phyloP scores from a whole-genome alignment of 2,797 vertebrate genomes.

The Tangara arthus region DNA sequence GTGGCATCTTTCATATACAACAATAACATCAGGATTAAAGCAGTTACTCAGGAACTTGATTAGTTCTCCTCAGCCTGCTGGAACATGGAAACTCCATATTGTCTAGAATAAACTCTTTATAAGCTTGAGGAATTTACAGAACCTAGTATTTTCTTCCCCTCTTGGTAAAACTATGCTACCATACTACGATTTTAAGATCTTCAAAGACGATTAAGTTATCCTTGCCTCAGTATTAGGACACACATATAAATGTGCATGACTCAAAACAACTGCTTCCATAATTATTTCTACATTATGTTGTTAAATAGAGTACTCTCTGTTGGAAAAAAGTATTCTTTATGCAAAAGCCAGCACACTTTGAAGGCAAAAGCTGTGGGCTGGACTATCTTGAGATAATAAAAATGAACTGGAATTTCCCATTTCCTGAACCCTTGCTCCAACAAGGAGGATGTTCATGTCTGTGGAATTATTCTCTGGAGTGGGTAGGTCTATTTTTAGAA shows the following conservation, averaged over 20 bases:
- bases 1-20: not conserved
- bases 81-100: not conserved
- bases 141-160: not conserved
- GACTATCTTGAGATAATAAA: not conserved
- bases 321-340: not conserved
- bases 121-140: not conserved
- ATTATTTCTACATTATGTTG: not conserved
- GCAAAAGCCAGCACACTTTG: not conserved
- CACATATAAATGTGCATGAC: fast-evolving
- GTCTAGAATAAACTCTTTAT: not conserved
- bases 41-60: not conserved
- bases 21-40: not conserved
- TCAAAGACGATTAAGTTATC: not conserved
- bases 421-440: not conserved
- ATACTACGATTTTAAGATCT: not conserved
- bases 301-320: not conserved
- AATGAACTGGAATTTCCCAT: not conserved
- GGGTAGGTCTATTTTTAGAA: not conserved
- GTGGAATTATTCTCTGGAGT: not conserved
- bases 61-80: not conserved
- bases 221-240: not conserved
- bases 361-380: not conserved
- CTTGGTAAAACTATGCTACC: not conserved
- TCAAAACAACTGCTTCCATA: not conserved
- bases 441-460: not conserved